Percentiles rank a stretch among this genome's conserved stretches.
Conservation (phyloP, 1,140 invertebrate genomes). For the Reticulitermes speratus region DNA sequence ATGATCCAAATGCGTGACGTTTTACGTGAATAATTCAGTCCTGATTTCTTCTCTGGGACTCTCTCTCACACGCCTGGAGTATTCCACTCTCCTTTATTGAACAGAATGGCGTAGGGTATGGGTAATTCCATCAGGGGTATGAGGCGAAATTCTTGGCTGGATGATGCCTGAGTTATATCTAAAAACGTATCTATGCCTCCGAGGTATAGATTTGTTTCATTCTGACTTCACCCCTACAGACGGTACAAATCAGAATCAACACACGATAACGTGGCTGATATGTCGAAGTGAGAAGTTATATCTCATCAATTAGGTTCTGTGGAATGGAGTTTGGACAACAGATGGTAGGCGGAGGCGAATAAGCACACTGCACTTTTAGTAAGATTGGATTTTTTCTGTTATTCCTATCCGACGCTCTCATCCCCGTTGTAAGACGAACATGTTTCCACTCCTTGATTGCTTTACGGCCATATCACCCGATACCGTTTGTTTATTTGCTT, state of each 20-base stretch:
- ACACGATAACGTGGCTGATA: not conserved
- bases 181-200: not conserved
- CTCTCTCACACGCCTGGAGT: not conserved
- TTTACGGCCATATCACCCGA: constrained; percentile 7
- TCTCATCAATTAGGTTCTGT: not conserved
- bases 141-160: not conserved
- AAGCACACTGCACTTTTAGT: not conserved
- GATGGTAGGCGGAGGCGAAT: not conserved
- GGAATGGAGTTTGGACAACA: not conserved
- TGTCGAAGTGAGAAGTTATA: not conserved
- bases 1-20: not conserved
- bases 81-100: constrained; percentile 7
- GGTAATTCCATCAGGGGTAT: not conserved
- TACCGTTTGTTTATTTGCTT: not conserved
- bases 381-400: not conserved
- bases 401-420: not conserved
- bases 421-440: not conserved
- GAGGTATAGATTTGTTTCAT: not conserved
- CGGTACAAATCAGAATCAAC: not conserved
- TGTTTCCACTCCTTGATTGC: not conserved
- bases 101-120: not conserved
- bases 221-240: not conserved
- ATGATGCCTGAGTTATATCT: not conserved
- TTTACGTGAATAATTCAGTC: constrained; percentile 11
- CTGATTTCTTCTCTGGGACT: not conserved